These are phyloP conservation scores for Trissonchulus latispiculum DNA, from an alignment of 2,888 invertebrate genomes.

Conservation along the genomic window DNA sequence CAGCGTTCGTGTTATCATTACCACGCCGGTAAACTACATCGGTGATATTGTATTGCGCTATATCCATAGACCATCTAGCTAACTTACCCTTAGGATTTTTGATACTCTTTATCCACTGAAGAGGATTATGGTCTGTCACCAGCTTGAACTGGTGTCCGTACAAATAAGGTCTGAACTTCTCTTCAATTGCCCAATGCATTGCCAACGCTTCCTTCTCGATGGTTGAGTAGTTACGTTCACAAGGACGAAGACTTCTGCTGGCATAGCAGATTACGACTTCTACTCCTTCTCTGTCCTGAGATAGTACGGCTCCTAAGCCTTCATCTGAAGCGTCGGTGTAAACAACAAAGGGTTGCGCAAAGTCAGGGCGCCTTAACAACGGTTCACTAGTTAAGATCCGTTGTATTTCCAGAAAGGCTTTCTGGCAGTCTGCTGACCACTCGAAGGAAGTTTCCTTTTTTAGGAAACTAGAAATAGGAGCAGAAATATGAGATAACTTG, in stretches of 20 bases:
- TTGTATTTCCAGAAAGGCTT: slow-evolving; percentile 16
- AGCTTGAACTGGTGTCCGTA: slow-evolving; percentile 11
- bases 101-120: no score
- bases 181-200: neutral
- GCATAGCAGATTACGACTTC: neutral
- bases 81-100: no score
- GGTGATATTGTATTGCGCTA: no score
- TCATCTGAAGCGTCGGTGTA: neutral
- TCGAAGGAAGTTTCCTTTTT: slow-evolving; percentile 2
- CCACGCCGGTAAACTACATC: no score
- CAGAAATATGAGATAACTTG: slow-evolving; percentile 5
- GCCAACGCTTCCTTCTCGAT: no score
- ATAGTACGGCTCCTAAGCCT: neutral
- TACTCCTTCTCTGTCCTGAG: neutral
- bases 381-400: neutral
- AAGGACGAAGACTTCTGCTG: neutral
- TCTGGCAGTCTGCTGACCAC: slow-evolving; percentile 14
- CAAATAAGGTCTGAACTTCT: slow-evolving; percentile 7
- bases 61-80: no score
- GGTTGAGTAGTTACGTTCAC: neutral
- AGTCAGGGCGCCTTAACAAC: slow-evolving; percentile 23
- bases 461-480: neutral
- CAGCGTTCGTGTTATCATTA: no score
- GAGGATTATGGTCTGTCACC: slow-evolving; percentile 6
- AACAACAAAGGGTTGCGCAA: slow-evolving; percentile 11